phyloP scores from a whole-genome alignment of 2,888 invertebrate species.

The Ophion ventricosus region DNA sequence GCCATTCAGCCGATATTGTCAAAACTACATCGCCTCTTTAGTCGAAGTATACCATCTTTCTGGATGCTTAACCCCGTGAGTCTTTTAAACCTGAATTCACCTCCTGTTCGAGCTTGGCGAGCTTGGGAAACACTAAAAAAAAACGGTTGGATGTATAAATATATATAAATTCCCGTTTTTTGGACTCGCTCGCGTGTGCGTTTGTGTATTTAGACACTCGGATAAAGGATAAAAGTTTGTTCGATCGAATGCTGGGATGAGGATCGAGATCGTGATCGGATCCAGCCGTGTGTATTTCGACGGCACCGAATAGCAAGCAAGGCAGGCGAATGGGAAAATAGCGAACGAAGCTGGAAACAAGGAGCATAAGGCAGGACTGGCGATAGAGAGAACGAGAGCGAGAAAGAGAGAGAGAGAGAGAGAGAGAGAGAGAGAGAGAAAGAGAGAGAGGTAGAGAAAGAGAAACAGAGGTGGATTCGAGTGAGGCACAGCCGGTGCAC shows the following conservation, averaged over 20 bases:
- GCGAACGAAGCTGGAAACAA: constrained; percentile 28
- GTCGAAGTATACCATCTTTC: background rate
- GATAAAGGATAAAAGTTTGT: constrained; percentile 55
- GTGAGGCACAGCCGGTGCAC: constrained; percentile 56
- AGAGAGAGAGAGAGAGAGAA: background rate
- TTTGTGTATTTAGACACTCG: constrained; percentile 19
- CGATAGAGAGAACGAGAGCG: no score
- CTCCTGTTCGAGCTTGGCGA: background rate
- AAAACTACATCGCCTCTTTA: background rate
- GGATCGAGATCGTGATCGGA: constrained; percentile 59
- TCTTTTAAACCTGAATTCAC: background rate
- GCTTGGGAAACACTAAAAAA: constrained; percentile 7
- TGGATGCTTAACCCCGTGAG: background rate
- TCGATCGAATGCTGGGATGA: constrained; percentile 57
- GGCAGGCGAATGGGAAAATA: constrained; percentile 38
- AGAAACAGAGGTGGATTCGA: constrained; percentile 43
- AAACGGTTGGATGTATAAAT: background rate
- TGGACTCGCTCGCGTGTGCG: background rate
- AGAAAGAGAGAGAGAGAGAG: constrained; percentile 26
- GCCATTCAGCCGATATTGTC: background rate
- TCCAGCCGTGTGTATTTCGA: constrained; percentile 65
- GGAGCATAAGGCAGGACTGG: background rate
- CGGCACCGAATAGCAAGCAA: constrained; percentile 62
- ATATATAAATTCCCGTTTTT: background rate
- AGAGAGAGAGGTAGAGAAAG: constrained; percentile 8